Evolutionary conservation across 23 tunicate genomes (phyloP).

Genomic region (Corella eumyota): DNA sequence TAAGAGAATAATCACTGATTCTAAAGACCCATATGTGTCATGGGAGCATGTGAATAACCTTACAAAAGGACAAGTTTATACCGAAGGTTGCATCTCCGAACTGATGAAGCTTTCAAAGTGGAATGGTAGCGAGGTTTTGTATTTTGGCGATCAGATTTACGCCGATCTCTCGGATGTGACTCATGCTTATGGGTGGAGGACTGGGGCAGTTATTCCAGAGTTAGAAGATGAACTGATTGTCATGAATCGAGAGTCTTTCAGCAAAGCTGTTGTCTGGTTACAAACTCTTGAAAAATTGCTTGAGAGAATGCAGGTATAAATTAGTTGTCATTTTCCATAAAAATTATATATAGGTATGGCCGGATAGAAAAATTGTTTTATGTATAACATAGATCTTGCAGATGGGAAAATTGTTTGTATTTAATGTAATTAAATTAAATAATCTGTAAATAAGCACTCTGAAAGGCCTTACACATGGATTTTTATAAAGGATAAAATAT

Average conservation of each 20-base stretch:
- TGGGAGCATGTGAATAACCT: conserved; percentile 47
- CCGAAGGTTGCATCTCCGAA: conserved; percentile 79
- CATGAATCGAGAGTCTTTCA: conserved; percentile 48
- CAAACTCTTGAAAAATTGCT: conserved; percentile 67
- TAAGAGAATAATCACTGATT: conserved; percentile 11
- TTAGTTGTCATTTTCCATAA: background rate
- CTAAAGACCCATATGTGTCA: conserved; percentile 4
- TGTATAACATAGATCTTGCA: no score
- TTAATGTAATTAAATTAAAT: no score
- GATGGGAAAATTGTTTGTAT: no score
- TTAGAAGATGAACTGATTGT: conserved; percentile 59
- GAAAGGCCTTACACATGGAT: no score
- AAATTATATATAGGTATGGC: no score
- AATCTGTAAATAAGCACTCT: no score
- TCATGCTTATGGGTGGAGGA: conserved; percentile 81
- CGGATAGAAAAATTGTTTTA: no score
- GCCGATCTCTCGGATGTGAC: conserved; percentile 63
- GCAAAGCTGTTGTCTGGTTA: conserved; percentile 46
- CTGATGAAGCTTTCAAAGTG: conserved; percentile 68
- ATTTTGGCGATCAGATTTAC: conserved; percentile 93
- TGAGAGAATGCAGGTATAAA: conserved; percentile 76
- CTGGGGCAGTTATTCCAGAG: conserved; percentile 96
- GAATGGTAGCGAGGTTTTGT: conserved; percentile 67
- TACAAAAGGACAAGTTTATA: conserved; percentile 63
- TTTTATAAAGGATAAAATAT: no score